Percentiles rank a stretch among this genome's conserved stretches.
Conservation (phyloP, 2,113 vertebrate genomes). For the Epinephelus cyanopodus region DNA sequence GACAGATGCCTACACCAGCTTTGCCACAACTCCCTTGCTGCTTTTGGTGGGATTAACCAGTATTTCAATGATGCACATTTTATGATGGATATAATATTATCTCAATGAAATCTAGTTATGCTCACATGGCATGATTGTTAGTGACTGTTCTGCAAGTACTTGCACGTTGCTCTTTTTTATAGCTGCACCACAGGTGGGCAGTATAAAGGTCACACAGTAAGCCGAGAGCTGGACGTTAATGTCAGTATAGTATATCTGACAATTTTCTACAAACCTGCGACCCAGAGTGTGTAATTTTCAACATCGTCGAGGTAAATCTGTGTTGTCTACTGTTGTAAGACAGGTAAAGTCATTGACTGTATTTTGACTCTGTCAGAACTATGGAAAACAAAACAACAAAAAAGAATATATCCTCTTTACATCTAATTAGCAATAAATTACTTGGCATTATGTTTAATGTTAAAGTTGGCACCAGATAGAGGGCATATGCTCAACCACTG, state of each 20-base stretch:
- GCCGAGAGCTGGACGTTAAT: background rate
- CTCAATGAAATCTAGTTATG: background rate
- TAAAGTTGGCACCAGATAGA: background rate
- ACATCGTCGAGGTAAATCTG: background rate
- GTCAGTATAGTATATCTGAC: background rate
- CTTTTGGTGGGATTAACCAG: background rate
- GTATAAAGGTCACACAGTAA: background rate
- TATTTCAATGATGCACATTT: background rate
- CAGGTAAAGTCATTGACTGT: background rate
- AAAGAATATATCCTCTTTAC: background rate
- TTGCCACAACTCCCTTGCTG: background rate
- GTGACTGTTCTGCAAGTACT: background rate
- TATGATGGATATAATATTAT: background rate
- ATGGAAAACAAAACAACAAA: background rate
- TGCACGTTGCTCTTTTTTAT: background rate
- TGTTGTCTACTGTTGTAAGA: background rate
- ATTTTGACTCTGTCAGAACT: background rate
- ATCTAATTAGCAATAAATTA: background rate
- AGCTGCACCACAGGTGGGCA: constrained; percentile 11
- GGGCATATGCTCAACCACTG: background rate
- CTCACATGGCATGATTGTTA: background rate
- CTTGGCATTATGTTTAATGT: constrained; percentile 1
- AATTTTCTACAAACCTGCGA: background rate
- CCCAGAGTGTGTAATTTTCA: background rate
- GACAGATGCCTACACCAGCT: background rate